These are phyloP conservation scores for Rhinolophus sinicus DNA, from an alignment of 2,113 vertebrate genomes.

Conservation along the genomic window DNA sequence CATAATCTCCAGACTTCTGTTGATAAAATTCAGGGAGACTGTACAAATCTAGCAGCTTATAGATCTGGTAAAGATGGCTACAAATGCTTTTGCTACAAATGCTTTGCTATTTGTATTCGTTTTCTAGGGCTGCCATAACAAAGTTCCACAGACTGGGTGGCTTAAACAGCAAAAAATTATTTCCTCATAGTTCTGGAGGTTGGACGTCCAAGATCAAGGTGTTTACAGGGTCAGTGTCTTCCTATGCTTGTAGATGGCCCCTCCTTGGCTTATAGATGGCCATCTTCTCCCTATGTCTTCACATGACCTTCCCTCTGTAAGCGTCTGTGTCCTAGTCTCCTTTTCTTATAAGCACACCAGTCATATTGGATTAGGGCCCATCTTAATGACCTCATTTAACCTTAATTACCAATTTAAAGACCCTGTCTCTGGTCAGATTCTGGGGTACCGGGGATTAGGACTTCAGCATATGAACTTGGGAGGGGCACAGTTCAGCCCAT, in stretches of 20 bases:
- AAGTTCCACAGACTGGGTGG: background rate
- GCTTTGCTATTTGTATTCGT: background rate
- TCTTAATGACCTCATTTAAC: background rate
- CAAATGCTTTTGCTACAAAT: background rate
- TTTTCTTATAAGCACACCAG: background rate
- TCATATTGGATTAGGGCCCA: too few species aligned
- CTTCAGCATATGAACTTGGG: background rate
- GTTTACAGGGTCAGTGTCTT: background rate
- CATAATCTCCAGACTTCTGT: background rate
- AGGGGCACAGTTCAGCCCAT: background rate
- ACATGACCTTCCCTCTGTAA: background rate
- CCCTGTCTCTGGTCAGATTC: background rate
- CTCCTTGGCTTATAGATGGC: background rate
- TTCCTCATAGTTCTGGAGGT: background rate
- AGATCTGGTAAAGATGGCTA: background rate
- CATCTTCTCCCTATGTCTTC: background rate
- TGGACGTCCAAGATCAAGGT: background rate
- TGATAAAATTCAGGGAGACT: background rate
- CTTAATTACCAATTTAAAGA: background rate
- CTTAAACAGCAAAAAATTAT: background rate
- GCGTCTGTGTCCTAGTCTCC: background rate
- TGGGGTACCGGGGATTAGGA: background rate
- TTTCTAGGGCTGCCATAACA: background rate
- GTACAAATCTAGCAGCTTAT: background rate
- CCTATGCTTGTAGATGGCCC: background rate